Base-by-base conservation (phyloP, 2,888 invertebrate genomes). In the Sipha maydis region DNA sequence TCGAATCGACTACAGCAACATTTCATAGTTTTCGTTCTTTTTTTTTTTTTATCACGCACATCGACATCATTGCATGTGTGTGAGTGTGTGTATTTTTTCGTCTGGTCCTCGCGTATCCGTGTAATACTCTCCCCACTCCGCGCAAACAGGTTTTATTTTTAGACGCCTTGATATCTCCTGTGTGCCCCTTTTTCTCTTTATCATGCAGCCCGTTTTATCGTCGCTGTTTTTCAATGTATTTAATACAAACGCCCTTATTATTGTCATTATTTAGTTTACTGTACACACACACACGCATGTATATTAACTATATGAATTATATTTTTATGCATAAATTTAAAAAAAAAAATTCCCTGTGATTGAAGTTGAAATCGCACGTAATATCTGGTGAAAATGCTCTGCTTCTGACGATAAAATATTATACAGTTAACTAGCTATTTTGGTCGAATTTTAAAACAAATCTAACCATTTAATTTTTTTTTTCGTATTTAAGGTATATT, bases 121-220 rank as follows among this genome's bases (percentile, higher is more conserved):
- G 17, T 4, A 14, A 11, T n/a, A n/a, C 41, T 41, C 73, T 67
- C 67, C 67, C 82, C 82, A 48, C 76, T 76, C 67, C 34, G 31
- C 41, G 28, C 41, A 88, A 88, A 88, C 88, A 82, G 88, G 88
- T 88, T 88, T 88, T 88, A 88, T 88, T 88, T 88, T 82, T 88
- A 88, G 88, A 75, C 75, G 88, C 67, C 88, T n/a, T 76, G 61
- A 41, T 76, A 67, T 76, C 61, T 56, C 71, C 28, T 25, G 17
- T 61, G 11, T 28, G 80, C 56, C 75, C 86, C 82, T 82, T 78
- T 84, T 75, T 69, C 71, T 56, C 31, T 69, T 78, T 78, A 85
- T 78, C 69, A 54, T 41, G 38, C 83, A 28, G 69, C n/a, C 61
- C 28, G 56, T 75, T 82, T 71, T 71, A 38, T 38, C 61, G 8